phyloP scores from a whole-genome alignment of 1,140 invertebrate genomes.

The Euwallacea similis region DNA sequence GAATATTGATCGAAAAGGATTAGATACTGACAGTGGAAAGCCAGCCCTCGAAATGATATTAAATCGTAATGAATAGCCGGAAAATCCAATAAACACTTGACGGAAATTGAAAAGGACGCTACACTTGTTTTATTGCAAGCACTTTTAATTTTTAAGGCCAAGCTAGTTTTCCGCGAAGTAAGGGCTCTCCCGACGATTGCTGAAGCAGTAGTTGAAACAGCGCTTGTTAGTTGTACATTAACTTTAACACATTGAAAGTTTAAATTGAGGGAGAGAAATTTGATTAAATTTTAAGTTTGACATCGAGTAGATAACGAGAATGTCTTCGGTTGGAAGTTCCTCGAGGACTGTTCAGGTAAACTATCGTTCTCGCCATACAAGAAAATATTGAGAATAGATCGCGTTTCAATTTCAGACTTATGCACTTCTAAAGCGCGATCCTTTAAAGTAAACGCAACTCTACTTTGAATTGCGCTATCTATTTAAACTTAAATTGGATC shows the following conservation, averaged over 20 bases:
- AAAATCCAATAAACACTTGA: constrained; percentile 4
- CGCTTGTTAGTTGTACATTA: background rate
- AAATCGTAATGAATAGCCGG: constrained; percentile 2
- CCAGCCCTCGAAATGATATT: background rate
- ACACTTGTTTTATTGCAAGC: constrained; percentile 5
- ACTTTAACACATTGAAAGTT: background rate
- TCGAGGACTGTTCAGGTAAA: too few species aligned
- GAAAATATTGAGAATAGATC: too few species aligned
- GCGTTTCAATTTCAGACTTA: too few species aligned
- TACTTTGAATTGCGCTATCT: too few species aligned
- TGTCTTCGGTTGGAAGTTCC: too few species aligned
- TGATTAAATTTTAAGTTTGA: too few species aligned
- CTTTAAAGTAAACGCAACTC: too few species aligned
- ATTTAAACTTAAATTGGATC: too few species aligned
- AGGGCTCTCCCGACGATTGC: background rate
- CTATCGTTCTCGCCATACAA: too few species aligned
- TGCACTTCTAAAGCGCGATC: too few species aligned
- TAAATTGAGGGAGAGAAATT: too few species aligned
- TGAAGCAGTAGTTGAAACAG: background rate
- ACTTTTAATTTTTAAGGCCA: constrained; percentile 1
- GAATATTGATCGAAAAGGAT: background rate
- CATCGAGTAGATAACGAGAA: too few species aligned
- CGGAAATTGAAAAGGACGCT: constrained; percentile 6
- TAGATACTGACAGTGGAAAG: constrained; percentile 1
- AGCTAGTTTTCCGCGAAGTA: background rate